A percentile compares a stretch with the other conserved stretches of the same genome.
These are phyloP conservation scores for Paguma larvata DNA, from an alignment of 2,797 vertebrate species.

Conservation along the genomic window DNA sequence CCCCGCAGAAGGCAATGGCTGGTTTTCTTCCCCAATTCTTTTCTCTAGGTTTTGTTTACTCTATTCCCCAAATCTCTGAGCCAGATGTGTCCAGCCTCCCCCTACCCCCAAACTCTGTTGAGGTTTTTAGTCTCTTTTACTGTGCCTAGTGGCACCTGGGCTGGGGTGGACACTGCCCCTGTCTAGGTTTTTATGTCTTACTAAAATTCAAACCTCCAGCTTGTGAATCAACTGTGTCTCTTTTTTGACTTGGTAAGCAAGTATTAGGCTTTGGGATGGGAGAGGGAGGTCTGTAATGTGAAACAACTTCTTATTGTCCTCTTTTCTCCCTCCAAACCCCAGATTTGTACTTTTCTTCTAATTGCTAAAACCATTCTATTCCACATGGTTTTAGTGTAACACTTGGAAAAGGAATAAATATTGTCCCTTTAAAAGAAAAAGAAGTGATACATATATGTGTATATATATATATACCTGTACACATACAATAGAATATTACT, in stretches of 20 bases:
- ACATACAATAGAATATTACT: no score
- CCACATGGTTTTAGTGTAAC: slow-evolving; percentile 98
- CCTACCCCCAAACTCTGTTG: slow-evolving; percentile 71
- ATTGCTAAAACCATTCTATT: slow-evolving; percentile 93
- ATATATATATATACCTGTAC: no score
- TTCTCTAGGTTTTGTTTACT: neutral
- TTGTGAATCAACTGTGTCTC: slow-evolving; percentile 95
- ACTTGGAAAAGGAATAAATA: slow-evolving; percentile 98
- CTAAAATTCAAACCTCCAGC: slow-evolving; percentile 91
- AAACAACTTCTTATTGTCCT: slow-evolving; percentile 94
- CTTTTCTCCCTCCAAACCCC: slow-evolving; percentile 85
- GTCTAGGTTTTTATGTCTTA: slow-evolving; percentile 89
- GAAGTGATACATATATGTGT: no score
- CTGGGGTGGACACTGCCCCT: slow-evolving; percentile 83
- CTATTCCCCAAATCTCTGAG: slow-evolving; percentile 71
- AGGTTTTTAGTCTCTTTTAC: slow-evolving; percentile 87
- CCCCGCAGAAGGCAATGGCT: no score
- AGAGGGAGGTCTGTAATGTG: slow-evolving; percentile 94
- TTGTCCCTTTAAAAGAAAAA: slow-evolving; percentile 87
- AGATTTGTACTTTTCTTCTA: slow-evolving; percentile 98
- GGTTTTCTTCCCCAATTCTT: no score
- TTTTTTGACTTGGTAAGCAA: slow-evolving; percentile 93
- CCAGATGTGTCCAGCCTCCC: slow-evolving; percentile 73
- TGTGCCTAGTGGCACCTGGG: slow-evolving; percentile 83
- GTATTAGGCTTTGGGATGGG: slow-evolving; percentile 82